Percentiles rank a stretch among this genome's conserved stretches.
Evolutionary conservation across 2,888 invertebrate species (phyloP).

Genomic region (Reticulitermes lucifugus): DNA sequence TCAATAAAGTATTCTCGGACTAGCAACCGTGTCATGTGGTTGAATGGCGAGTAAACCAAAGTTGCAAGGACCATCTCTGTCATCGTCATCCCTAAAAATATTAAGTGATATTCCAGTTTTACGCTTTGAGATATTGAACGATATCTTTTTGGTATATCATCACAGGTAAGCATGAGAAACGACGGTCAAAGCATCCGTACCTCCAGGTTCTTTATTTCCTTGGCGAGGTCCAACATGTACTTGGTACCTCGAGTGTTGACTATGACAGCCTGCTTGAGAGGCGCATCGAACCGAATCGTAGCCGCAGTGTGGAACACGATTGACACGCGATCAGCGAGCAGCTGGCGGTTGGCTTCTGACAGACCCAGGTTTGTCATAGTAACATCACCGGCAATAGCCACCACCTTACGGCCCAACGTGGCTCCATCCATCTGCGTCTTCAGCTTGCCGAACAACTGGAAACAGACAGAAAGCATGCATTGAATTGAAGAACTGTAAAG

Average conservation of each 20-base stretch:
- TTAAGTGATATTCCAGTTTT: not conserved
- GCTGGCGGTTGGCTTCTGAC: constrained; percentile 72
- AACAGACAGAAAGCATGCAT: constrained; percentile 54
- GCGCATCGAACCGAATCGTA: constrained; percentile 87
- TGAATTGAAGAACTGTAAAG: too few relatives aligned
- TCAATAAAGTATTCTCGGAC: too few relatives aligned
- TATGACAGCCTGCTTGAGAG: constrained; percentile 87
- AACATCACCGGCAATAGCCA: constrained; percentile 81
- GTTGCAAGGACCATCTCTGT: too few relatives aligned
- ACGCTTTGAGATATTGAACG: not conserved
- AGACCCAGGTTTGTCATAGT: constrained; percentile 76
- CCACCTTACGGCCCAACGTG: constrained; percentile 71
- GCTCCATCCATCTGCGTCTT: constrained; percentile 73
- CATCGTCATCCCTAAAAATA: not conserved
- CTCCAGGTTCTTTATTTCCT: constrained; percentile 77
- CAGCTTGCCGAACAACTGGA: constrained; percentile 82
- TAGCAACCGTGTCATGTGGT: too few relatives aligned
- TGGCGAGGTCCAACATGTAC: constrained; percentile 85
- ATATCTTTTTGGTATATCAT: not conserved
- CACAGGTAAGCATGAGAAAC: not conserved
- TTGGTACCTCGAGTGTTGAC: constrained; percentile 94
- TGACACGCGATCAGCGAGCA: constrained; percentile 75
- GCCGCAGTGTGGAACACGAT: constrained; percentile 88
- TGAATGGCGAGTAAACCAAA: too few relatives aligned
- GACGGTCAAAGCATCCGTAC: constrained; percentile 13